These are phyloP conservation scores for Callipepla squamata DNA, from an alignment of 2,113 vertebrate species.

Conservation along the genomic window DNA sequence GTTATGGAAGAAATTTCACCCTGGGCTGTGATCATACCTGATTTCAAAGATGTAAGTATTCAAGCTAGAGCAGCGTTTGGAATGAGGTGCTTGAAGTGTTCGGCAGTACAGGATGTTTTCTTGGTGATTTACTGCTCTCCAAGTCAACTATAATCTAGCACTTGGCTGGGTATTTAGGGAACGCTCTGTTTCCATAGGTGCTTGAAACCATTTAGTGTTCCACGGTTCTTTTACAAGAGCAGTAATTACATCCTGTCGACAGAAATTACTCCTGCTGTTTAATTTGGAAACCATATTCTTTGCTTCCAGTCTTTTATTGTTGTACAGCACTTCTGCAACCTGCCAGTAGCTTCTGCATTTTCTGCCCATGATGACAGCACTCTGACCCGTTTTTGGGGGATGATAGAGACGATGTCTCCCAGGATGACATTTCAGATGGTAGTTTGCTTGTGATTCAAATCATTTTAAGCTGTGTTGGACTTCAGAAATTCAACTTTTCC, in stretches of 20 bases:
- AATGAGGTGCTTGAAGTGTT: neutral
- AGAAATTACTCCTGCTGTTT: conserved; percentile 33
- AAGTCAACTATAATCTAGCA: neutral
- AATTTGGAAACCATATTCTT: conserved; percentile 57
- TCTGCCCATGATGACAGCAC: neutral
- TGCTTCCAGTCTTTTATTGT: conserved; percentile 5
- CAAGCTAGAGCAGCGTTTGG: neutral
- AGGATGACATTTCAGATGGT: neutral
- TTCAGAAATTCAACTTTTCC: conserved; percentile 3
- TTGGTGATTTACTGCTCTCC: neutral
- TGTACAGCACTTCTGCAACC: neutral
- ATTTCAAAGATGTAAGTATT: neutral
- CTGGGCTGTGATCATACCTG: neutral
- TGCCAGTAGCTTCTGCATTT: neutral
- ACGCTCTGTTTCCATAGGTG: conserved; percentile 44
- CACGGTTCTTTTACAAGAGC: conserved; percentile 48
- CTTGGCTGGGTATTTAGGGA: conserved; percentile 21
- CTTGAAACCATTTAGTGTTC: conserved; percentile 48
- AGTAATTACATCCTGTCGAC: conserved; percentile 50
- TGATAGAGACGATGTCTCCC: accelerated
- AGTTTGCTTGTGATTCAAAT: neutral
- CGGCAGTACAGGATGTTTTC: conserved; percentile 14
- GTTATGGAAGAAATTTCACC: neutral
- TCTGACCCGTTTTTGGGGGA: neutral
- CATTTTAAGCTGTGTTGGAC: neutral